Evolutionary conservation across 2,113 vertebrate genomes (phyloP).

Genomic region (Galemys pyrenaicus): DNA sequence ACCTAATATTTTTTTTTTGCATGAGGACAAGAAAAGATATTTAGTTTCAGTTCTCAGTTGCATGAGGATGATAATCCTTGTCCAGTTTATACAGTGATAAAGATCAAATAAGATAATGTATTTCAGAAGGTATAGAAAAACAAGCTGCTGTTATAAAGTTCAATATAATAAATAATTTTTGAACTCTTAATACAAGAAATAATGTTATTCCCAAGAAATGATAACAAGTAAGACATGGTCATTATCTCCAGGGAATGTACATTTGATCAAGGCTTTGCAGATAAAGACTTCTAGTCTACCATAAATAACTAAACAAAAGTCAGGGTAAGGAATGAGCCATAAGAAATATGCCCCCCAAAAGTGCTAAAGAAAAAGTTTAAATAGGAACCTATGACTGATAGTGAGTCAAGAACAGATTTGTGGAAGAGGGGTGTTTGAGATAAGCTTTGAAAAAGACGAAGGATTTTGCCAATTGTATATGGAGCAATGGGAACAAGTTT

Average conservation of each 20-base stretch:
- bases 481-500: neutral
- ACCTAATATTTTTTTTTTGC: neutral
- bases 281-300: neutral
- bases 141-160: neutral
- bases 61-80: neutral
- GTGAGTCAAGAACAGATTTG: neutral
- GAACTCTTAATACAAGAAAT: neutral
- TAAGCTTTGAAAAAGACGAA: neutral
- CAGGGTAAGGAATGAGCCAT: neutral
- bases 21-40: neutral
- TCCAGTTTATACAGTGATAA: neutral
- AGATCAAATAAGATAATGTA: neutral
- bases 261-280: neutral
- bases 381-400: neutral
- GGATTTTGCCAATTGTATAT: neutral
- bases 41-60: neutral
- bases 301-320: neutral
- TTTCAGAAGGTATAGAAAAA: constrained; percentile 10
- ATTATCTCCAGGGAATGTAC: neutral
- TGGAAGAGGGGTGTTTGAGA: neutral
- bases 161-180: neutral
- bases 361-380: neutral
- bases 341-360: neutral
- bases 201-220: neutral
- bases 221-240: neutral